These are phyloP conservation scores for Solenopsis invicta DNA, from an alignment of 1,140 invertebrate species.

Conservation along the genomic window DNA sequence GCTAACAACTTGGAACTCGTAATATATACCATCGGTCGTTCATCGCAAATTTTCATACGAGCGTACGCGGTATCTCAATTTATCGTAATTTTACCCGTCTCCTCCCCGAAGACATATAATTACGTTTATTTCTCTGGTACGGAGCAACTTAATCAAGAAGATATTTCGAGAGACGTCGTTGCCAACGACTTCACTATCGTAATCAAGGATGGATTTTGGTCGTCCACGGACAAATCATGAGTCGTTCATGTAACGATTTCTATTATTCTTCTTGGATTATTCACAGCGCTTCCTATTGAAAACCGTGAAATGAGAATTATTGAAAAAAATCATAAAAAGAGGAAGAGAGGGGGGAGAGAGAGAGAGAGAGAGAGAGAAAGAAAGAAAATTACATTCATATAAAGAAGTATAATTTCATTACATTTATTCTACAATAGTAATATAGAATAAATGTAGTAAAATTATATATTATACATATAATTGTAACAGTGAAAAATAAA, in stretches of 20 bases:
- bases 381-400: neutral
- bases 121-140: slow-evolving; percentile 40
- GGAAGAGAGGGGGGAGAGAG: neutral
- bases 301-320: neutral
- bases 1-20: neutral
- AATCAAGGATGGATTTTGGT: slow-evolving; percentile 59
- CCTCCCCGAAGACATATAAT: slow-evolving; percentile 10
- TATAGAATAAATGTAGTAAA: too few species aligned
- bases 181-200: slow-evolving; percentile 23
- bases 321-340: neutral
- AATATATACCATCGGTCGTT: neutral
- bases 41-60: slow-evolving; percentile 30
- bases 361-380: neutral
- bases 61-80: slow-evolving; percentile 21
- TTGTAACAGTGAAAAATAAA: too few species aligned
- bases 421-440: too few species aligned
- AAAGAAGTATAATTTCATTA: too few species aligned
- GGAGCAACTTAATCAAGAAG: slow-evolving; percentile 21
- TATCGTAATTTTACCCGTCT: slow-evolving; percentile 18
- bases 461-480: too few species aligned
- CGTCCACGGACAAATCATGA: slow-evolving; percentile 41
- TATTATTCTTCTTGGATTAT: slow-evolving; percentile 14
- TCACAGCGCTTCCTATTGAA: slow-evolving; percentile 3
- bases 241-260: slow-evolving; percentile 21
- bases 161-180: slow-evolving; percentile 30